A percentile compares a stretch with the other conserved stretches of the same genome.
Conservation (phyloP, 23 tunicate genomes). For the Pegea sp. region DNA sequence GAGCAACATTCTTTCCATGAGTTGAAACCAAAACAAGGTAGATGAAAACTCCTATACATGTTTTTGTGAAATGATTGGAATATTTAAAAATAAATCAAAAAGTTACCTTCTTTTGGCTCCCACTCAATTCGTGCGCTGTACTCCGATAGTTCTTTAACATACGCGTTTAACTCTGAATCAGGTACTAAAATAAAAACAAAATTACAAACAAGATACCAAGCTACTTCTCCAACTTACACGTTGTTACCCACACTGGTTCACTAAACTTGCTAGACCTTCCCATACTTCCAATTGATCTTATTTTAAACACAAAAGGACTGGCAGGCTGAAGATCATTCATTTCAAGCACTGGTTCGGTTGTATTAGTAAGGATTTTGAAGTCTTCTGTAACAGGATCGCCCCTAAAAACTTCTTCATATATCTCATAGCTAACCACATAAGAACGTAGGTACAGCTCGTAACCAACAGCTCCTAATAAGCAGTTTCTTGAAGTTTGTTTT, state of each 20-base stretch:
- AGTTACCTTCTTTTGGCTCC: not conserved
- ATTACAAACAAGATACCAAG: not conserved
- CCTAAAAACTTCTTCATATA: not conserved
- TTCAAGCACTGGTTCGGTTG: not conserved
- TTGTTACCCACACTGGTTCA: not conserved
- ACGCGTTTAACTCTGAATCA: not conserved
- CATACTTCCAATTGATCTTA: not conserved
- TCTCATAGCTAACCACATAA: not conserved
- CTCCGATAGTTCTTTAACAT: not conserved
- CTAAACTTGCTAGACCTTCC: not conserved
- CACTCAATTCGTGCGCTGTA: not conserved
- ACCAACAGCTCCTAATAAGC: not conserved
- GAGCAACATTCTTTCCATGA: not conserved
- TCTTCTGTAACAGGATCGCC: not conserved
- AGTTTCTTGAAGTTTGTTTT: no score
- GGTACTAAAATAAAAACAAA: not conserved
- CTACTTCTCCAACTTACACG: not conserved
- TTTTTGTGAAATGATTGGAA: not conserved
- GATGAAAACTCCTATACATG: not conserved
- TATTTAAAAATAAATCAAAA: not conserved
- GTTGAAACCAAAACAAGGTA: not conserved
- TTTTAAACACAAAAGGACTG: not conserved
- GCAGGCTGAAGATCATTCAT: not conserved
- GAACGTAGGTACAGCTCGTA: not conserved
- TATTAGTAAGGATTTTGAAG: not conserved